Evolutionary conservation across 2,888 invertebrate species (phyloP).

Genomic region (Amphipyra tragopoginis): DNA sequence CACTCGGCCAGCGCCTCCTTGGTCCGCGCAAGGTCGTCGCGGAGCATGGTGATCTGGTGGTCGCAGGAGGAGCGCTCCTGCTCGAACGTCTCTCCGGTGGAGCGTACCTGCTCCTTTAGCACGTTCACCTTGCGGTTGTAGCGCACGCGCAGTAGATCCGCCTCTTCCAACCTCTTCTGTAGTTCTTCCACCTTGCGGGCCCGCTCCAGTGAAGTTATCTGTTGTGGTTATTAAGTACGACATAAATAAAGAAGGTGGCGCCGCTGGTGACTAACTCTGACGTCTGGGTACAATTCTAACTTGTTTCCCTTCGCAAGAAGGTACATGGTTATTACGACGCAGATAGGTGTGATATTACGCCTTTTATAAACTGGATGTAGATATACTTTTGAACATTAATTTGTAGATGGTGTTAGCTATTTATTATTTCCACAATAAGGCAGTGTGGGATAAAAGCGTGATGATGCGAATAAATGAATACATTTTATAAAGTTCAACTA

Average conservation of each 20-base stretch:
- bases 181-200: slow-evolving; percentile 96
- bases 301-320: no score
- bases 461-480: slow-evolving; percentile 49
- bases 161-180: slow-evolving; percentile 94
- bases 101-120: slow-evolving; percentile 93
- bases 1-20: slow-evolving; percentile 94
- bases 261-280: no score
- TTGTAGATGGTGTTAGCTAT: not conserved
- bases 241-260: not conserved
- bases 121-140: slow-evolving; percentile 93
- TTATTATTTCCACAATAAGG: slow-evolving; percentile 12
- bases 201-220: slow-evolving; percentile 95
- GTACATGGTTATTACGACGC: no score
- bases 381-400: not conserved
- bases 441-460: slow-evolving; percentile 33
- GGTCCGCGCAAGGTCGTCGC: slow-evolving; percentile 93
- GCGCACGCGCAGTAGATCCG: slow-evolving; percentile 93
- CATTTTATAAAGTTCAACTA: slow-evolving; percentile 58
- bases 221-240: slow-evolving; percentile 20
- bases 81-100: slow-evolving; percentile 92
- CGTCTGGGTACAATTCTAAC: not conserved
- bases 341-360: no score
- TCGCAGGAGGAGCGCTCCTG: slow-evolving; percentile 92
- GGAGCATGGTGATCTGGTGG: slow-evolving; percentile 92
- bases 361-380: not conserved